These are phyloP conservation scores for Dorcus parallelipipedus DNA, from an alignment of 2,888 invertebrate species.

Conservation along the genomic window DNA sequence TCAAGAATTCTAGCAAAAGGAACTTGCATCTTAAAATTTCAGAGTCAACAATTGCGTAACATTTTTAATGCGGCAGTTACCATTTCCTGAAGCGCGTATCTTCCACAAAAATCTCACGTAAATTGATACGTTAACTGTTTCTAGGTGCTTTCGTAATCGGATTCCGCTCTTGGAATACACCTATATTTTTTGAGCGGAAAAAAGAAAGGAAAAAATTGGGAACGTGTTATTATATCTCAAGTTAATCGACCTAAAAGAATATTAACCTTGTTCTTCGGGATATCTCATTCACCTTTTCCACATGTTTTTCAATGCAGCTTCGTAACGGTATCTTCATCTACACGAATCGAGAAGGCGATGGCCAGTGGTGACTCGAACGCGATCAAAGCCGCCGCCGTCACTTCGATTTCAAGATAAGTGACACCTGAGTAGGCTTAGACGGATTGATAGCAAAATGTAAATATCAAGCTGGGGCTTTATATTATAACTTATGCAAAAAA, in stretches of 20 bases:
- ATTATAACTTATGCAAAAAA: too few species aligned
- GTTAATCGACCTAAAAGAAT: slow-evolving; percentile 7
- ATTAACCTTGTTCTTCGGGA: slow-evolving; percentile 18
- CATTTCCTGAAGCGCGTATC: too few species aligned
- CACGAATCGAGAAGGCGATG: slow-evolving; percentile 24
- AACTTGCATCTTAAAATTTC: too few species aligned
- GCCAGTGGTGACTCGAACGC: slow-evolving; percentile 24
- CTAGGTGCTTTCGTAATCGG: not conserved
- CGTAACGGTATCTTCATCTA: slow-evolving; percentile 29
- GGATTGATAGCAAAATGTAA: slow-evolving; percentile 34
- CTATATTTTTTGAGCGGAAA: too few species aligned
- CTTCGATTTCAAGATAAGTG: slow-evolving; percentile 32
- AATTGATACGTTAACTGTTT: not conserved
- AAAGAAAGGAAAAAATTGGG: not conserved
- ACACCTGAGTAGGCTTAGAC: slow-evolving; percentile 31
- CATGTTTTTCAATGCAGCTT: slow-evolving; percentile 21
- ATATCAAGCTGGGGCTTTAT: slow-evolving; percentile 19
- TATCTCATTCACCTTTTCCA: slow-evolving; percentile 24
- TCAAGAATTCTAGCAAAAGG: too few species aligned
- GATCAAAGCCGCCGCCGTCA: slow-evolving; percentile 32
- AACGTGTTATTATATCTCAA: not conserved
- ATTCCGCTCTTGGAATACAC: not conserved
- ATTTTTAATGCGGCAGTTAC: too few species aligned
- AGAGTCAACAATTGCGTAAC: too few species aligned
- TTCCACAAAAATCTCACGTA: too few species aligned